phyloP scores from a whole-genome alignment of 2,888 invertebrate genomes.

The Autographa pulchrina region DNA sequence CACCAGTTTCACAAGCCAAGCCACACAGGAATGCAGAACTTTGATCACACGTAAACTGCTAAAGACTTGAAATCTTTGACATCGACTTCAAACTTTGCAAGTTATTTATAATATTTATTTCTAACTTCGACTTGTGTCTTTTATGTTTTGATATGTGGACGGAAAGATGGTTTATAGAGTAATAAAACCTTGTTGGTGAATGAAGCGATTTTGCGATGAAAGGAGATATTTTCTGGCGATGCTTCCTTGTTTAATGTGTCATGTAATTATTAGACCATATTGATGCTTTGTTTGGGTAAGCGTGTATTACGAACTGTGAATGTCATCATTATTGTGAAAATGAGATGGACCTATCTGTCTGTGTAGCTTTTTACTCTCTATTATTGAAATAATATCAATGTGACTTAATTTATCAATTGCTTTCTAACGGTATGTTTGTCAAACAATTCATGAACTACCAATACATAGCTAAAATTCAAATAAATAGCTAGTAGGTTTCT shows the following conservation, averaged over 20 bases:
- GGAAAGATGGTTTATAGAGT: constrained; percentile 12
- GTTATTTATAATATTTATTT: constrained; percentile 51
- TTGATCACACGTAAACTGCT: constrained; percentile 76
- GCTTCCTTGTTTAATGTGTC: constrained; percentile 19
- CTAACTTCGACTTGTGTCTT: constrained; percentile 36
- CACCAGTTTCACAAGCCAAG: constrained; percentile 47
- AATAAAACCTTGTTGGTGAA: constrained; percentile 22
- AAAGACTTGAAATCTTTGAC: constrained; percentile 74
- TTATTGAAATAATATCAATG: not conserved
- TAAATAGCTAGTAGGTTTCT: not conserved
- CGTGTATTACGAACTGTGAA: not conserved
- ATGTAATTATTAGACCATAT: not conserved
- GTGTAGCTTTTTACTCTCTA: not conserved
- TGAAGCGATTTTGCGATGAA: constrained; percentile 21
- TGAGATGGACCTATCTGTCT: not conserved
- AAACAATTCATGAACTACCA: not conserved
- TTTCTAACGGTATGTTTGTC: not conserved
- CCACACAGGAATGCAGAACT: constrained; percentile 65
- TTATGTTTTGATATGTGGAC: constrained; percentile 34
- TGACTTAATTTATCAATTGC: not conserved
- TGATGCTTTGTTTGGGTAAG: not conserved
- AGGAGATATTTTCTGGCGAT: not conserved
- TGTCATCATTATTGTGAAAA: not conserved
- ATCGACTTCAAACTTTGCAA: constrained; percentile 56
- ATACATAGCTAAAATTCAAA: not conserved